Percentiles rank a stretch among this genome's conserved stretches.
These are phyloP conservation scores for Lanistes nyassanus DNA, from an alignment of 1,140 invertebrate genomes.

Conservation along the genomic window DNA sequence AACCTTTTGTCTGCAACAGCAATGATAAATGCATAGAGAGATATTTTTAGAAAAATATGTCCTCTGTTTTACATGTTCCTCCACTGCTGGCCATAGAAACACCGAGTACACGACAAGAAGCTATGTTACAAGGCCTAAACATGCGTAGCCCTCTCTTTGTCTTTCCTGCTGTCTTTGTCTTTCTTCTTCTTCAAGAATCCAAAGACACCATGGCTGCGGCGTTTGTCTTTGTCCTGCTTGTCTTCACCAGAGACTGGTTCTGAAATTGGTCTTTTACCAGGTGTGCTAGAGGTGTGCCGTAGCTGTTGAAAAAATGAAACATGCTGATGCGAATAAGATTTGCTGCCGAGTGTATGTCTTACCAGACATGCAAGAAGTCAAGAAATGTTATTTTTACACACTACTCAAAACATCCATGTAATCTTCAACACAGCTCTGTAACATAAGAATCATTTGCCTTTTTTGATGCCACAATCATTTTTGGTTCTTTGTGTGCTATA, in stretches of 20 bases:
- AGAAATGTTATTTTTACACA: no score
- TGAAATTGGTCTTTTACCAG: constrained; percentile 12
- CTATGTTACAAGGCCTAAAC: no score
- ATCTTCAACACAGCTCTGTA: no score
- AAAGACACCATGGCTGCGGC: constrained; percentile 48
- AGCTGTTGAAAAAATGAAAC: neutral
- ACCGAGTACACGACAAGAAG: neutral
- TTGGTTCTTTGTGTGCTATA: no score
- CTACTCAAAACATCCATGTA: no score
- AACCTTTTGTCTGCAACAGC: neutral
- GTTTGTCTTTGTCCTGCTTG: constrained; percentile 34
- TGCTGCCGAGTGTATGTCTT: neutral
- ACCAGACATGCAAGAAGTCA: no score
- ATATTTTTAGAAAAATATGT: neutral
- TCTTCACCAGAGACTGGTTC: constrained; percentile 10
- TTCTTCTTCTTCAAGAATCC: constrained; percentile 58
- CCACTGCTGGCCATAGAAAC: neutral
- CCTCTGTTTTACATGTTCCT: neutral
- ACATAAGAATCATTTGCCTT: no score
- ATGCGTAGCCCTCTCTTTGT: constrained; percentile 31
- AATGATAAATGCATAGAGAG: neutral
- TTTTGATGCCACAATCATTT: no score
- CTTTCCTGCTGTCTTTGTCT: constrained; percentile 46
- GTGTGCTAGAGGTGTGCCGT: neutral
- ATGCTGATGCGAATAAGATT: neutral